Base-by-base conservation (phyloP, 2,888 invertebrate genomes). In the Melanostoma scalare region DNA sequence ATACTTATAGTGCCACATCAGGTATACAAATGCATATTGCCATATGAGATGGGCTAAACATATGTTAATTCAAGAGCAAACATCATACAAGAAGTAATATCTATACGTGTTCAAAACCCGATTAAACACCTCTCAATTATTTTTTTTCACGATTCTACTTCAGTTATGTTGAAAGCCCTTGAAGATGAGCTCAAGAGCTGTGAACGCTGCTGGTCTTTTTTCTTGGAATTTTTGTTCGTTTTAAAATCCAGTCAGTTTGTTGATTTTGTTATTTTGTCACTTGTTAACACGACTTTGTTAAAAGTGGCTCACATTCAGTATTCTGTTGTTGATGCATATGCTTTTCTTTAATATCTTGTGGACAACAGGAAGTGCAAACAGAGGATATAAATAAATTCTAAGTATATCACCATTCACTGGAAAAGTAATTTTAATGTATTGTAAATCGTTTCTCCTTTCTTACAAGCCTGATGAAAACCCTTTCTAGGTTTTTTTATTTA, bases 91-190 rank as follows among this genome's bases (percentile, higher is more conserved):
- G 74, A 69, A 85, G 72, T 75, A 86, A 85, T 82, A 80, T 86
- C 80, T 85, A 81, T 74, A 85, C 46, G 31, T 50, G 44, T 60
- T 60, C 33, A 90, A 90, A 89, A 89, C 89, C 89, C 90, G 90
- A 90, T 90, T 90, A 90, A 90, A 90, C 90, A 90, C 90, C 90
- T 90, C 89, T 89, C 89, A 90, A 90, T 90, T 90, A 90, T 89
- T 88, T 88, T 82, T 78, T 73, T 82, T 82, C 82, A 82, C 82
- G 82, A 78, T 68, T 82, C 78, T 68, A 56, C 68, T 82, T 63
- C 68, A 73, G 50, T 61, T 72, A 77, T 56, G 42, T 9, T 42
- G 81, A 82, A 73, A 73, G 73, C 68, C 67, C 78, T 68, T 77
- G 60, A 58, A 56, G 46, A 67, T 50, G 71, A 76, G 58, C 63